Base-by-base conservation (phyloP, 2,888 invertebrate genomes). In the Sphaerophoria rueppellii region DNA sequence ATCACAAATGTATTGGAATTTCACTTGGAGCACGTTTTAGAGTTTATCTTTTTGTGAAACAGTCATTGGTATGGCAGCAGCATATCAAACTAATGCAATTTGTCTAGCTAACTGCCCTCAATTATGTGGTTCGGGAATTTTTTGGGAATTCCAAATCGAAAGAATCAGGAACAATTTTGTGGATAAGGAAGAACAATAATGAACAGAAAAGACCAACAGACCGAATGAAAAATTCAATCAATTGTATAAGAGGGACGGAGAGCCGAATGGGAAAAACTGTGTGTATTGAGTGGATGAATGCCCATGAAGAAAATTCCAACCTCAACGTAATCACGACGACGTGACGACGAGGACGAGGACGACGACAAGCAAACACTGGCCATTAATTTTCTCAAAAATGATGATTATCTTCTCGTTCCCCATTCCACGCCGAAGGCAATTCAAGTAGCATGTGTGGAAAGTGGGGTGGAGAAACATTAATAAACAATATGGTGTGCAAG, bases 1-100 rank as follows among this genome's bases (percentile, higher is more conserved):
- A 86, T 79, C 75, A 78, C 70, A 69, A 74, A 80, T 72, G 75
- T 52, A 78, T 24, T 50, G 80, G 83, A 81, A 85, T 81, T 70
- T 63, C 14, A 37, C 24, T 54, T n/a, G 4, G 34, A 61, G 81
- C 85, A 85, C 85, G 85, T 85, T 65, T 65, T 50, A 14, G 63
- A 75, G 54, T 43, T 16, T 65, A 50, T 54, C 16, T 67, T 54
- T 37, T 54, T 43, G 9, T 6, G 46, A n/a, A 35, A 46, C 12
- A 48, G 60, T 6, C 12, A 50, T 52, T 7, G 9, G 6, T 4
- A 46, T 34, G 32, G 35, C 35, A 43, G 24, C 12, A 48, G 11
- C 48, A 32, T 40, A 5, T 4, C 57, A 50, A 75, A 71, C 70
- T 63, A 63, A 74, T 71, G 79, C 80, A 55, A 79, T 83, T 83